Conservation (phyloP, 35 echinoderm and acorn worm species). For the Chiridota heheva region DNA sequence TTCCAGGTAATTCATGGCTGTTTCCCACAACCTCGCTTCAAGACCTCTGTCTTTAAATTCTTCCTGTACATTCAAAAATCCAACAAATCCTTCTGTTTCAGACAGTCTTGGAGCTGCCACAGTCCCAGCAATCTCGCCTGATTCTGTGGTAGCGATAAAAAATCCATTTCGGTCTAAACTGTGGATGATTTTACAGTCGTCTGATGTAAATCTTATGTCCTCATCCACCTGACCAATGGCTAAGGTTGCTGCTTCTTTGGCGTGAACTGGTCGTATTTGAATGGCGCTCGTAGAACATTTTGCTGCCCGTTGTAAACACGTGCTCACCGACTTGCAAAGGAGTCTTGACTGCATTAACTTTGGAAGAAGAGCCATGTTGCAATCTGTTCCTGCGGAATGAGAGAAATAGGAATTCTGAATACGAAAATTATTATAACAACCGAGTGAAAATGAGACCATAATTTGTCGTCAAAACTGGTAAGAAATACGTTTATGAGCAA, state of each 20-base stretch:
- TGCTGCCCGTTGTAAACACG: too few species aligned
- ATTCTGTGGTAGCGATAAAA: constrained; percentile 51
- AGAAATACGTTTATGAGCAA: too few species aligned
- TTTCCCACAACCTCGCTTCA: constrained; percentile 61
- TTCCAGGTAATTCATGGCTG: constrained; percentile 63
- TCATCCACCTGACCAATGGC: constrained; percentile 62
- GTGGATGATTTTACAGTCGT: constrained; percentile 68
- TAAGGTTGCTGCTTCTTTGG: constrained; percentile 60
- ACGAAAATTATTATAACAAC: too few species aligned
- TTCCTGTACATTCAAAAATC: constrained; percentile 69
- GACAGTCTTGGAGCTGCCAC: constrained; percentile 63
- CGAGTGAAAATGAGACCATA: too few species aligned
- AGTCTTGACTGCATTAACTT: too few species aligned
- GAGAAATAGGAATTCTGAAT: too few species aligned
- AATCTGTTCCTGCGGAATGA: too few species aligned
- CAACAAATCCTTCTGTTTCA: constrained; percentile 57
- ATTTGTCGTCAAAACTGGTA: too few species aligned
- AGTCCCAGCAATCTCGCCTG: constrained; percentile 68
- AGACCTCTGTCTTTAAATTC: constrained; percentile 54
- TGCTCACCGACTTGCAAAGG: too few species aligned
- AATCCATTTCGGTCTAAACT: constrained; percentile 70
- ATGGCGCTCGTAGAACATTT: too few species aligned
- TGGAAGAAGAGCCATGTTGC: too few species aligned
- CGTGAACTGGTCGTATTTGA: constrained; percentile 53
- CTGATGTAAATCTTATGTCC: constrained; percentile 57